Conservation (phyloP, 1,140 invertebrate genomes). For the Euwallacea fornicatus region DNA sequence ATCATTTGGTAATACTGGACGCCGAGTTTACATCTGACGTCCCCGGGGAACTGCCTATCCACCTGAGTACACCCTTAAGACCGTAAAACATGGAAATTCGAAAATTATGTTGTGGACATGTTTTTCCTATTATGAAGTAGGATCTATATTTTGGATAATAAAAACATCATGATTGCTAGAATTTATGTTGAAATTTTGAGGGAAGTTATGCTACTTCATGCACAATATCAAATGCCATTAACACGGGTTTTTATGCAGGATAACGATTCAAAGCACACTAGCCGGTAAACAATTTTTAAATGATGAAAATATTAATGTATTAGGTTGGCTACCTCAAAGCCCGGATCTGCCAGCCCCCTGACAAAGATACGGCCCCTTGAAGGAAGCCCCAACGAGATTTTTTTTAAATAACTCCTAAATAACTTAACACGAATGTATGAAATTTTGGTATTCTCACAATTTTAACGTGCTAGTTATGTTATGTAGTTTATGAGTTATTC, state of each 20-base stretch:
- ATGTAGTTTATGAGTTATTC: too few species aligned
- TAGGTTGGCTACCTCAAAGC: not conserved
- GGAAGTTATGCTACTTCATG: conserved; percentile 38
- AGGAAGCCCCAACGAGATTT: too few species aligned
- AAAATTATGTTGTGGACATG: conserved; percentile 12
- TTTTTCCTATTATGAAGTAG: conserved; percentile 15
- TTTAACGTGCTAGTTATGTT: too few species aligned
- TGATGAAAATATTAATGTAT: not conserved
- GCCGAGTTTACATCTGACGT: not conserved
- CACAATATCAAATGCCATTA: conserved; percentile 38
- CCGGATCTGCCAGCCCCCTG: too few species aligned
- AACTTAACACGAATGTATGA: too few species aligned
- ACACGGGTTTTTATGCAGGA: conserved; percentile 48
- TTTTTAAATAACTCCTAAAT: too few species aligned
- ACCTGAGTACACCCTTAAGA: not conserved
- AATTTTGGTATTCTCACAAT: too few species aligned
- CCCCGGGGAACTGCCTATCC: not conserved
- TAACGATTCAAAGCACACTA: conserved; percentile 51
- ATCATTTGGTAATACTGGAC: conserved; percentile 6
- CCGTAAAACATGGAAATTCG: not conserved
- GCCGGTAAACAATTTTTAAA: conserved; percentile 1
- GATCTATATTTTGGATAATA: conserved; percentile 8
- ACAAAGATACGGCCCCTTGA: too few species aligned
- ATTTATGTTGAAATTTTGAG: conserved; percentile 9
- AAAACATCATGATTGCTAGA: not conserved